Conservation (phyloP, 2,113 vertebrate species). For the Equus przewalskii region DNA sequence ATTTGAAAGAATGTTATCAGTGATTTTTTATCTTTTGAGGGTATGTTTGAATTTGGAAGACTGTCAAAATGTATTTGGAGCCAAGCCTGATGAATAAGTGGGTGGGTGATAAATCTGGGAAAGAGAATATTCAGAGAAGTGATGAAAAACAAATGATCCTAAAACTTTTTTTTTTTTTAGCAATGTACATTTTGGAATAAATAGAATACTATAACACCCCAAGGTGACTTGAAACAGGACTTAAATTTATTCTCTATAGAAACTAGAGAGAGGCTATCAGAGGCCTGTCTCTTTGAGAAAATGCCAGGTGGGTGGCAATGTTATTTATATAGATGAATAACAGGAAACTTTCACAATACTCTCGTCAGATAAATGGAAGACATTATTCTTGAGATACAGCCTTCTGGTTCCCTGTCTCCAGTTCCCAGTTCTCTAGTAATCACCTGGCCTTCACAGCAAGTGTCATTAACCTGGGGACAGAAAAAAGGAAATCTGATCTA, state of each 20-base stretch:
- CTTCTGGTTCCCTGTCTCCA: constrained; percentile 18
- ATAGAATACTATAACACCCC: neutral
- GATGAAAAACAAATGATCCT: neutral
- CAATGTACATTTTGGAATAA: constrained; percentile 30
- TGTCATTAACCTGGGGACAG: constrained; percentile 24
- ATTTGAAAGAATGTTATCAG: neutral
- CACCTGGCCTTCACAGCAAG: constrained; percentile 28
- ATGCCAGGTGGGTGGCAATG: neutral
- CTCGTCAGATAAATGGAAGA: constrained; percentile 22
- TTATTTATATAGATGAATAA: constrained; percentile 40
- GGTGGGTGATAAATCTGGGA: neutral
- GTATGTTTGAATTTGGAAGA: constrained; percentile 30
- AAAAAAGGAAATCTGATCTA: constrained; percentile 44
- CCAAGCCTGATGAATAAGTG: constrained; percentile 20
- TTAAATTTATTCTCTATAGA: constrained; percentile 42
- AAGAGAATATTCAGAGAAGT: constrained; percentile 49
- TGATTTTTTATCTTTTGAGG: constrained; percentile 8
- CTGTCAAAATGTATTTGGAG: constrained; percentile 45
- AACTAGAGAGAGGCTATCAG: neutral
- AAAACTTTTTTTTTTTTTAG: neutral
- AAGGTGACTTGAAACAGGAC: neutral
- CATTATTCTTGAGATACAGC: constrained; percentile 26
- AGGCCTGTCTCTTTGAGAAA: constrained; percentile 21
- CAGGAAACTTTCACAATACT: neutral
- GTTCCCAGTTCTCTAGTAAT: constrained; percentile 31